Evolutionary conservation across 2,797 vertebrate species (phyloP), one percentile per base, ranked within the genome.

Genomic region (Craterocephalus amniculus): DNA sequence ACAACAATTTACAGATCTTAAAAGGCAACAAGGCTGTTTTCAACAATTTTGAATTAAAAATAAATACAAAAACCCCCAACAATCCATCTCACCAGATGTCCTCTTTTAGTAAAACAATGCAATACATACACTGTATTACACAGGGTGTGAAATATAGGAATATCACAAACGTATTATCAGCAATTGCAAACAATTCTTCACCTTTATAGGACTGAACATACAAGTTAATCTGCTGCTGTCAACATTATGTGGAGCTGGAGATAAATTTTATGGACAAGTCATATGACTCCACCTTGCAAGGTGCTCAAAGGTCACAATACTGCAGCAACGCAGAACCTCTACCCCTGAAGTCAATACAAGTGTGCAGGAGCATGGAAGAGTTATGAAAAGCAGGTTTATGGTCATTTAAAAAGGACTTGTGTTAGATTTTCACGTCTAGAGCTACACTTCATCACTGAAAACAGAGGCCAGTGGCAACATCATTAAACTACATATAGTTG

Each of bases 291-390:
- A 27, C 52, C 56, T 66, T 54, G 29, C 55, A 56, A 24, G 6
- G 5, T 12, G 58, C 71, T 67, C 81, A 89, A 86, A 80, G 83
- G 75, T 72, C 69, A 74, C 2, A 48, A 73, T 55, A 63, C 9
- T 75, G 60, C 63, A 68, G 57, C 54, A 67, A 65, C 11, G 11
- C 4, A 35, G 36, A 57, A 64, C 29, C 54, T 54, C 34, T 36
- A 10, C 0, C 24, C 13, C 34, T 14, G 29, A 55, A 27, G 31
- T 14, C 20, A 57, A 54, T 45, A 38, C 1, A 56, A 60, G 45
- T 7, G 4, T 13, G 38, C 4, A 4, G 18, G 13, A 68, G 58
- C 1, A 61, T 38, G 13, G 14, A 4, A 24, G 67, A 3, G 11
- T 70, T 61, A 66, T 72, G 14, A 72, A 58, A 68, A 29, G 45